Percentiles rank a stretch among this genome's conserved stretches.
phyloP scores from a whole-genome alignment of 2,888 invertebrate species.

The Drosophila histrio region DNA sequence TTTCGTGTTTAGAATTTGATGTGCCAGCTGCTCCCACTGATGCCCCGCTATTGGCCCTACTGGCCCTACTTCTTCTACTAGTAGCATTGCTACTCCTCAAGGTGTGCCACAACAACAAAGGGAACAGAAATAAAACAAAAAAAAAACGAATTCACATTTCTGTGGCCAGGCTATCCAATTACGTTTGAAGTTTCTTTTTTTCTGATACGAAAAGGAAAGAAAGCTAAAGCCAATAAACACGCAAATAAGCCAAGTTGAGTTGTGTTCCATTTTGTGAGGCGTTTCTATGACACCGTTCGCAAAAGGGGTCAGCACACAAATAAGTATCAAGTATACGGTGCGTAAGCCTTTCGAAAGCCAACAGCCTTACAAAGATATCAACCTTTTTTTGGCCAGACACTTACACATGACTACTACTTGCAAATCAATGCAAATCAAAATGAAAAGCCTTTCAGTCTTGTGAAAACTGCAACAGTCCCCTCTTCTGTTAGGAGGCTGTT shows the following conservation, averaged over 20 bases:
- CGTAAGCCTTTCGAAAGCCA: constrained; percentile 18
- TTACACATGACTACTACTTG: constrained; percentile 2
- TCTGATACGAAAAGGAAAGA: constrained; percentile 5
- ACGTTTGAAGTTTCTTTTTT: constrained; percentile 65
- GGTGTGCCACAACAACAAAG: constrained; percentile 54
- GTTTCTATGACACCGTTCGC: constrained; percentile 7
- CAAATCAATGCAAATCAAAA: constrained; percentile 29
- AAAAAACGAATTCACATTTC: constrained; percentile 48
- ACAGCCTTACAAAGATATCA: constrained; percentile 11
- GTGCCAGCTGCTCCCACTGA: constrained; percentile 46
- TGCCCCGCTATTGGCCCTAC: neutral
- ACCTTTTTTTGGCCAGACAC: constrained; percentile 14
- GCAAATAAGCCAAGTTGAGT: constrained; percentile 69
- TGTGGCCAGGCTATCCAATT: constrained; percentile 65
- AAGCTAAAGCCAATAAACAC: constrained; percentile 75
- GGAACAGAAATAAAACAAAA: constrained; percentile 10
- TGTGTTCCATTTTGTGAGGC: constrained; percentile 30
- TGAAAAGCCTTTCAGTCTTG: constrained; percentile 27
- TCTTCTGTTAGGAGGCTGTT: neutral
- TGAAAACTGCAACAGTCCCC: constrained; percentile 11
- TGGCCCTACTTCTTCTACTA: neutral
- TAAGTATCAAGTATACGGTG: constrained; percentile 52
- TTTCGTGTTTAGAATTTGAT: constrained; percentile 75
- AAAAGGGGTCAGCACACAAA: constrained; percentile 26
- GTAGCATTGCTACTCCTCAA: constrained; percentile 32